Percentiles rank a stretch among this genome's conserved stretches.
These are phyloP conservation scores for Sphaeridia pumilis DNA, from an alignment of 2,888 invertebrate species.

Conservation along the genomic window DNA sequence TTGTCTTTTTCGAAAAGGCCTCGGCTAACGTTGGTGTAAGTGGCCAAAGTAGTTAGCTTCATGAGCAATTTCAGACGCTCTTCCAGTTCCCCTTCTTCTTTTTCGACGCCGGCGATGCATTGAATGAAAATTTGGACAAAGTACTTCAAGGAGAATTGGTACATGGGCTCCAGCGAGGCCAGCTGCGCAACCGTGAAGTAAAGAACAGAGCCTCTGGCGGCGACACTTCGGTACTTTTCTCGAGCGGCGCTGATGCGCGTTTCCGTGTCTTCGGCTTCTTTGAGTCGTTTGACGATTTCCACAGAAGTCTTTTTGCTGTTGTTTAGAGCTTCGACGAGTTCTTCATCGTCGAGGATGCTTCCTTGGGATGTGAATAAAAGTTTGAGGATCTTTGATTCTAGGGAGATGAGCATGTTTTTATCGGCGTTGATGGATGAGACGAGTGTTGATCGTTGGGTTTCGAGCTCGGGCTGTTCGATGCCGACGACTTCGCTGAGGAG, in stretches of 20 bases:
- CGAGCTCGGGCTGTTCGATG: conserved; percentile 76
- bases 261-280: conserved; percentile 78
- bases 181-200: conserved; percentile 83
- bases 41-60: conserved; percentile 63
- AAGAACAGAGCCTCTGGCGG: conserved; percentile 74
- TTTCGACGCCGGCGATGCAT: conserved; percentile 66
- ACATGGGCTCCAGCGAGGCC: conserved; percentile 87
- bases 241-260: conserved; percentile 71
- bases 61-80: conserved; percentile 57
- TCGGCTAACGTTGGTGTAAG: conserved; percentile 77
- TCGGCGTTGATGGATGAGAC: conserved; percentile 74
- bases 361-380: conserved; percentile 71
- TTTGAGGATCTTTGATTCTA: conserved; percentile 81
- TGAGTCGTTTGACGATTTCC: conserved; percentile 74
- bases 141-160: conserved; percentile 85
- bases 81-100: conserved; percentile 50
- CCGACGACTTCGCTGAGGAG: conserved; percentile 80
- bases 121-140: conserved; percentile 54
- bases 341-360: conserved; percentile 87
- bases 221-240: conserved; percentile 72
- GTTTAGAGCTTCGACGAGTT: conserved; percentile 77
- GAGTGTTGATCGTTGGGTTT: conserved; percentile 65
- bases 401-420: conserved; percentile 66
- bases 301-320: conserved; percentile 85
- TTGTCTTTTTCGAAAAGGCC: conserved; percentile 86